phyloP scores from a whole-genome alignment of 64 coral and sea anemone genomes.

The Actinia equina region DNA sequence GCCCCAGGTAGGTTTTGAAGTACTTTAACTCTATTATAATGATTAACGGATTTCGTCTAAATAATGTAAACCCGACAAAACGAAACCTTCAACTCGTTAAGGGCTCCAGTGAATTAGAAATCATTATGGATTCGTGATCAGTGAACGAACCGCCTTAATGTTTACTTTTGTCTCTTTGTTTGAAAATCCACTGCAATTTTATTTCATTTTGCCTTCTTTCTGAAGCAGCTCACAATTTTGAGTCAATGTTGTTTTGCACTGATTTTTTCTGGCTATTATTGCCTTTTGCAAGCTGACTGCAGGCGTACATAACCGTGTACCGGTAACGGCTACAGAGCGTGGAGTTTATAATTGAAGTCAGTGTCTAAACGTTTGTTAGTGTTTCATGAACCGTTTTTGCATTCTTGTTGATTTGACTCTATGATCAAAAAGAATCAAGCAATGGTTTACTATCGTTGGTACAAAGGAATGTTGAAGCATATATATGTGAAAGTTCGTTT shows the following conservation, averaged over 20 bases:
- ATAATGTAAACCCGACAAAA: not conserved
- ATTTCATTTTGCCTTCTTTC: not conserved
- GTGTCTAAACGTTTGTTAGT: not conserved
- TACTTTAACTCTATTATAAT: not conserved
- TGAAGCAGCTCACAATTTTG: not conserved
- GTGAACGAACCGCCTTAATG: not conserved
- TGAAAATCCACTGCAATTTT: not conserved
- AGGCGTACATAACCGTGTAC: too few relatives aligned
- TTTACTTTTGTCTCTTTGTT: not conserved
- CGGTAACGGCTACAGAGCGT: not conserved
- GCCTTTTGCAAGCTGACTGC: not conserved
- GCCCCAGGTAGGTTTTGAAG: not conserved
- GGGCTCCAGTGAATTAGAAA: not conserved
- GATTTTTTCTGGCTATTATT: not conserved
- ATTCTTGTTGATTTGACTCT: too few relatives aligned
- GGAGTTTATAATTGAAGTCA: not conserved
- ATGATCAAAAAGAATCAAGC: too few relatives aligned
- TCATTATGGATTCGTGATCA: not conserved
- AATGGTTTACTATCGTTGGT: too few relatives aligned
- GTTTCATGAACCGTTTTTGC: too few relatives aligned
- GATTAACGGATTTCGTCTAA: not conserved
- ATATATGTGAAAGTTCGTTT: not conserved
- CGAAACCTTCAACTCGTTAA: not conserved
- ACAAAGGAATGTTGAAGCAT: not conserved
- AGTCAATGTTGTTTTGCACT: not conserved